A percentile compares a stretch with the other conserved stretches of the same genome.
These are phyloP conservation scores for Phalacrocorax brasilianus DNA, from an alignment of 2,113 vertebrate species.

Conservation along the genomic window DNA sequence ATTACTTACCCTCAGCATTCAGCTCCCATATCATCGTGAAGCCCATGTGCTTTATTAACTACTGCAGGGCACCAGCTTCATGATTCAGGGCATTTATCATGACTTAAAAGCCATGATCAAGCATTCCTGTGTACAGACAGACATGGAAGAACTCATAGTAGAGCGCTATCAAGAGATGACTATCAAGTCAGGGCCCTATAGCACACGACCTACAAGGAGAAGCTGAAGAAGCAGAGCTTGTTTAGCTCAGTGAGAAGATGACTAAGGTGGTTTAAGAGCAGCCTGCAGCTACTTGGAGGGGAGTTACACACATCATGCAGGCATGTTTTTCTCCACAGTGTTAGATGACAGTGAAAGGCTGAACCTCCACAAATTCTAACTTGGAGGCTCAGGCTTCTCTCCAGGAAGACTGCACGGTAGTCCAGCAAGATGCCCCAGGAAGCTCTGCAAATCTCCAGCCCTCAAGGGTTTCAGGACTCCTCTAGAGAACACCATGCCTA, in stretches of 20 bases:
- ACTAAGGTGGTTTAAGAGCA: not conserved
- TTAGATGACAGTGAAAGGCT: not conserved
- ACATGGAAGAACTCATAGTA: not conserved
- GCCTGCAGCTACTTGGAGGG: not conserved
- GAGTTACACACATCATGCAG: not conserved
- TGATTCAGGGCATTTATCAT: not conserved
- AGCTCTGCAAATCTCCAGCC: not conserved
- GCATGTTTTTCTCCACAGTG: not conserved
- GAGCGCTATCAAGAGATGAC: not conserved
- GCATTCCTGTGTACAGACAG: not conserved
- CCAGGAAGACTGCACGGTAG: rapidly evolving
- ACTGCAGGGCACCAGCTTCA: not conserved
- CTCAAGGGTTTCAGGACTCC: not conserved
- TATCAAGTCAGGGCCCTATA: not conserved
- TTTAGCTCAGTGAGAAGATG: not conserved
- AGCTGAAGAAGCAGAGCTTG: not conserved
- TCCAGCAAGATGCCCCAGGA: not conserved
- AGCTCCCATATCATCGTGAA: not conserved
- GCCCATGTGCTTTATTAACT: not conserved
- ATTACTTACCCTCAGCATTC: not conserved
- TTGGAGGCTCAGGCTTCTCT: not conserved
- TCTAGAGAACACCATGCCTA: not conserved
- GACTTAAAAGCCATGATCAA: not conserved
- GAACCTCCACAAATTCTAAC: not conserved
- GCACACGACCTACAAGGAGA: rapidly evolving